These are phyloP conservation scores for Psittacula cyanocephala DNA, from an alignment of 2,113 vertebrate species.

Conservation along the genomic window DNA sequence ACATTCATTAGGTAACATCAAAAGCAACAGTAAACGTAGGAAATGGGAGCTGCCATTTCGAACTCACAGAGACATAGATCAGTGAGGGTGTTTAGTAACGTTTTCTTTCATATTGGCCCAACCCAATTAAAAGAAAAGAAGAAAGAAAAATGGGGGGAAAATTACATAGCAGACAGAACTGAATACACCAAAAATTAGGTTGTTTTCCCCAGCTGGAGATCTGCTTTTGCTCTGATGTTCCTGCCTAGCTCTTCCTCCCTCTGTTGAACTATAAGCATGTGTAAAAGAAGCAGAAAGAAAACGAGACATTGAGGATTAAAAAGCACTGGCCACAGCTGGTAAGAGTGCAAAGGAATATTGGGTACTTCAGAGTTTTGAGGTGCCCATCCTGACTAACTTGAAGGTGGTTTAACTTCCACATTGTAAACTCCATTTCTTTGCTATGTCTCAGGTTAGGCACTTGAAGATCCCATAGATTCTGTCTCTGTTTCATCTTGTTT, in stretches of 20 bases:
- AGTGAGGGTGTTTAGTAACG: background rate
- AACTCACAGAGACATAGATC: background rate
- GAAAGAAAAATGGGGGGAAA: fast-evolving
- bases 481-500: background rate
- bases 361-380: background rate
- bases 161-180: background rate
- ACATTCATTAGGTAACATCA: background rate
- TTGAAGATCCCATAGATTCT: background rate
- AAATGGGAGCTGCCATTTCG: background rate
- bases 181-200: background rate
- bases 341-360: background rate
- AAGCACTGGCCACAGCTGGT: background rate
- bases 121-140: background rate
- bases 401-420: background rate
- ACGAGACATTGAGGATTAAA: background rate
- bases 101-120: background rate
- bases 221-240: background rate
- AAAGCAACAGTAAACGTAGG: background rate
- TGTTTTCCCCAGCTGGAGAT: background rate
- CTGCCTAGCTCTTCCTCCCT: background rate
- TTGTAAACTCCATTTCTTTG: background rate
- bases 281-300: background rate
- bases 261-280: background rate
- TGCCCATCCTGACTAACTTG: background rate
- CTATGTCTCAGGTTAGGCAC: background rate